Percentiles rank a stretch among this genome's conserved stretches.
These are phyloP conservation scores for Eubasilissa splendida DNA, from an alignment of 2,888 invertebrate species.

Conservation along the genomic window DNA sequence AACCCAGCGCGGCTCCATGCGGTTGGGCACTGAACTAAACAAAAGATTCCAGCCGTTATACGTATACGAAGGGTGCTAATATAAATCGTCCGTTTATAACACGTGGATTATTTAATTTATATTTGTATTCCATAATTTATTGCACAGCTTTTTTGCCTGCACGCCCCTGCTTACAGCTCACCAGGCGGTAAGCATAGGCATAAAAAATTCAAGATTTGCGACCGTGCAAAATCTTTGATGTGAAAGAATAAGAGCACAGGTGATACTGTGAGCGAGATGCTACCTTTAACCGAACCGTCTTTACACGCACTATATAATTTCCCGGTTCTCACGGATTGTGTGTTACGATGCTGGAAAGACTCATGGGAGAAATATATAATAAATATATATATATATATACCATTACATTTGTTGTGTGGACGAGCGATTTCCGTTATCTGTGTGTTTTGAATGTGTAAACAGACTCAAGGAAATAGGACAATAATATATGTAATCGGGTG, in stretches of 20 bases:
- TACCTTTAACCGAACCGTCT: neutral
- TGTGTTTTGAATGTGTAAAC: conserved; percentile 5
- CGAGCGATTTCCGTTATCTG: conserved; percentile 20
- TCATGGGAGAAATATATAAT: conserved; percentile 9
- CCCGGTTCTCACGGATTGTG: conserved; percentile 23
- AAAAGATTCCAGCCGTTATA: neutral
- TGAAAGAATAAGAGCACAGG: conserved; percentile 13
- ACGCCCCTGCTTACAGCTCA: neutral
- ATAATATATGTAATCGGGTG: neutral
- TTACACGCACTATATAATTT: neutral
- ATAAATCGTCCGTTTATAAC: neutral
- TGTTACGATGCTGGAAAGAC: conserved; percentile 24
- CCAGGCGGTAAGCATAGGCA: neutral
- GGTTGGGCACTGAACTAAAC: too few species aligned
- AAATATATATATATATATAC: neutral
- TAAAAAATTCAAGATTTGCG: neutral
- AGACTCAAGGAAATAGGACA: too few species aligned
- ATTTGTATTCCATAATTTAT: too few species aligned
- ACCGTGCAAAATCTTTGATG: neutral
- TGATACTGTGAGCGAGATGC: neutral
- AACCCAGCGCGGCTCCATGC: too few species aligned
- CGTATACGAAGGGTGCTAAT: neutral
- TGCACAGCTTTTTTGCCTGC: too few species aligned
- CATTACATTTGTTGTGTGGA: neutral
- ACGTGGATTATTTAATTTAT: too few species aligned